phyloP scores from a whole-genome alignment of 1,140 invertebrate species.

The Anastatus disparis region DNA sequence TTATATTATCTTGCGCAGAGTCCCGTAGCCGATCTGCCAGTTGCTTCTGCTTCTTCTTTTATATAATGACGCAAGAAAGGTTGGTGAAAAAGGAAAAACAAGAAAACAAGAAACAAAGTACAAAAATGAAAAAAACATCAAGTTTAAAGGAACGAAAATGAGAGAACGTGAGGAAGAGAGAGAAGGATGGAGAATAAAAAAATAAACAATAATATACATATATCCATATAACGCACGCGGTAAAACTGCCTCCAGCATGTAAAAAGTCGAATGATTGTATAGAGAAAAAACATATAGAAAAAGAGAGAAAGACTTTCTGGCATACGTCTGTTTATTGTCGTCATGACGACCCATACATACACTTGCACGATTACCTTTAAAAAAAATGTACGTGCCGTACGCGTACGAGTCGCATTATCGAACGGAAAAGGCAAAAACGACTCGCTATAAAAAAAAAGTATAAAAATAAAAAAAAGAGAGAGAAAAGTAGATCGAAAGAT shows the following conservation, averaged over 20 bases:
- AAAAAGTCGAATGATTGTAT: not conserved
- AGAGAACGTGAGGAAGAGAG: not conserved
- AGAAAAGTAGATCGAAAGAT: too few species aligned
- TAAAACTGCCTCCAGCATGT: not conserved
- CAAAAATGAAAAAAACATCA: not conserved
- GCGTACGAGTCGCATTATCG: conserved; percentile 19
- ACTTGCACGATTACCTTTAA: not conserved
- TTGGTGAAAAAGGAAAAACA: too few species aligned
- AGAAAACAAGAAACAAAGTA: too few species aligned
- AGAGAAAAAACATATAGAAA: not conserved
- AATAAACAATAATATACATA: not conserved
- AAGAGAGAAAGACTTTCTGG: not conserved
- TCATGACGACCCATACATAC: conserved; percentile 12
- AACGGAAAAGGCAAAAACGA: too few species aligned
- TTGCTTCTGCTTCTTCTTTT: not conserved
- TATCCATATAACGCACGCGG: not conserved
- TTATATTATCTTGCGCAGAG: too few species aligned
- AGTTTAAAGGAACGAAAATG: not conserved
- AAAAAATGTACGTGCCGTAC: not conserved
- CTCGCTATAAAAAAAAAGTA: not conserved
- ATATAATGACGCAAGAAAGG: not conserved
- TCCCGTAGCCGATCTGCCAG: not conserved
- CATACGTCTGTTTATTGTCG: conserved; percentile 32
- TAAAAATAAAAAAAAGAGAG: too few species aligned
- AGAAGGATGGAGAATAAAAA: not conserved